Percentiles rank a stretch among this genome's conserved stretches.
Evolutionary conservation across 2,797 vertebrate species (phyloP).

Genomic region (Tiaroga cobitis): DNA sequence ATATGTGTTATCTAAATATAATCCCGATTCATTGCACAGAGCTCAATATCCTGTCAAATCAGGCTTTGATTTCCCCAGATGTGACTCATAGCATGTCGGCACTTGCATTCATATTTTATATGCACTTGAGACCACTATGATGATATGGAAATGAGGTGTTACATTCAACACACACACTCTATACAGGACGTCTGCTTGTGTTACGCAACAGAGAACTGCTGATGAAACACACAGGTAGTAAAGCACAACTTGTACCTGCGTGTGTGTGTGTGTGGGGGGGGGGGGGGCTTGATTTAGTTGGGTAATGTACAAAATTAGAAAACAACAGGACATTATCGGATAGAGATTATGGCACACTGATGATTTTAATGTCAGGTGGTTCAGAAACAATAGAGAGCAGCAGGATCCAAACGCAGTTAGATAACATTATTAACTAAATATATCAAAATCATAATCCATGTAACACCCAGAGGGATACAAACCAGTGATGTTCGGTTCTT

Average conservation of each 20-base stretch:
- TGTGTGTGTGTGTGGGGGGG: background rate
- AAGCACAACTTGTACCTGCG: background rate
- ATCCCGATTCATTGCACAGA: constrained; percentile 4
- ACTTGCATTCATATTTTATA: constrained; percentile 16
- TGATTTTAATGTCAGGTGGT: background rate
- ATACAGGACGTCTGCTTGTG: background rate
- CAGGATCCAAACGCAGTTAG: background rate
- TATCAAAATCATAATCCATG: background rate
- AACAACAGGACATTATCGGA: background rate
- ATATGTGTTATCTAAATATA: constrained; percentile 1
- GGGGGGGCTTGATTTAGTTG: too few relatives aligned
- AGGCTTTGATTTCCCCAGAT: constrained; percentile 11
- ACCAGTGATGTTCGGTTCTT: too few relatives aligned
- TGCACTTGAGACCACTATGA: background rate
- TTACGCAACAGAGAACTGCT: background rate
- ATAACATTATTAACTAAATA: background rate
- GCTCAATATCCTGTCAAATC: background rate
- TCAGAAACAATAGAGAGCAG: background rate
- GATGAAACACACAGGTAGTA: background rate
- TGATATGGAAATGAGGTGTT: constrained; percentile 6
- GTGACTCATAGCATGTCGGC: background rate
- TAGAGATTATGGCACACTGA: background rate
- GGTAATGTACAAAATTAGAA: background rate
- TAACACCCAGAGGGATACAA: too few relatives aligned
- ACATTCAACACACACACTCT: background rate